These are phyloP conservation scores for Mesorhabditis sp. DNA, from an alignment of 2,888 invertebrate genomes.

Conservation along the genomic window DNA sequence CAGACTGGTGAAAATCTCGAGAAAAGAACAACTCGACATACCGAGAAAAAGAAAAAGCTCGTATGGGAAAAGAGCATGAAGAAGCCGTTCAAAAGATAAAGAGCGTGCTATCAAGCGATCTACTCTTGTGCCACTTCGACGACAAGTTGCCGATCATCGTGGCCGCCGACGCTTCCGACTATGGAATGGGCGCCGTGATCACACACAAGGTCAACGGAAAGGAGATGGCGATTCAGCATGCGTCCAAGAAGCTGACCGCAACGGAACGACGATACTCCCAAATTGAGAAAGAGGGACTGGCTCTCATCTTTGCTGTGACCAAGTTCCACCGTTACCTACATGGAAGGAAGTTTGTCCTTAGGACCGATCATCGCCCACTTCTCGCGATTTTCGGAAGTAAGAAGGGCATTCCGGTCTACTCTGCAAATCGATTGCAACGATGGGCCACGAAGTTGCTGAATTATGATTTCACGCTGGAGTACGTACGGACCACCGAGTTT, in stretches of 20 bases:
- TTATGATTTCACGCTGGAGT: constrained; percentile 15
- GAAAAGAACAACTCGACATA: too few relatives aligned
- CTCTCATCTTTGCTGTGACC: constrained; percentile 13
- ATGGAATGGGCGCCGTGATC: too few relatives aligned
- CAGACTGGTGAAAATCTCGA: too few relatives aligned
- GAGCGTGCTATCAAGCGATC: too few relatives aligned
- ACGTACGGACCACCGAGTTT: constrained; percentile 13
- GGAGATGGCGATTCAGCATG: too few relatives aligned
- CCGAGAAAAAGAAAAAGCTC: too few relatives aligned
- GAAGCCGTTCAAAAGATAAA: too few relatives aligned
- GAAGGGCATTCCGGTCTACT: constrained; percentile 12
- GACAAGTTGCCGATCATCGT: too few relatives aligned
- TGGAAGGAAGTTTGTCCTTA: constrained; percentile 17
- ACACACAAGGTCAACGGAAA: too few relatives aligned
- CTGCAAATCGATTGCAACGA: constrained; percentile 10
- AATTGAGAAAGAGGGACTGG: constrained; percentile 24
- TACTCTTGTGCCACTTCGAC: too few relatives aligned
- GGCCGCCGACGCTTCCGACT: too few relatives aligned
- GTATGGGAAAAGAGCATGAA: too few relatives aligned
- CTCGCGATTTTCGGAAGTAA: constrained; percentile 19
- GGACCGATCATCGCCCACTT: constrained; percentile 22
- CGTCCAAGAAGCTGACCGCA: constrained; percentile 9
- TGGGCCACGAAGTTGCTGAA: constrained; percentile 16
- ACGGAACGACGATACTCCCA: constrained; percentile 18
- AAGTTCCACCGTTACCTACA: constrained; percentile 20